phyloP scores from a whole-genome alignment of 2,888 invertebrate species.

The Mystacides longicornis region DNA sequence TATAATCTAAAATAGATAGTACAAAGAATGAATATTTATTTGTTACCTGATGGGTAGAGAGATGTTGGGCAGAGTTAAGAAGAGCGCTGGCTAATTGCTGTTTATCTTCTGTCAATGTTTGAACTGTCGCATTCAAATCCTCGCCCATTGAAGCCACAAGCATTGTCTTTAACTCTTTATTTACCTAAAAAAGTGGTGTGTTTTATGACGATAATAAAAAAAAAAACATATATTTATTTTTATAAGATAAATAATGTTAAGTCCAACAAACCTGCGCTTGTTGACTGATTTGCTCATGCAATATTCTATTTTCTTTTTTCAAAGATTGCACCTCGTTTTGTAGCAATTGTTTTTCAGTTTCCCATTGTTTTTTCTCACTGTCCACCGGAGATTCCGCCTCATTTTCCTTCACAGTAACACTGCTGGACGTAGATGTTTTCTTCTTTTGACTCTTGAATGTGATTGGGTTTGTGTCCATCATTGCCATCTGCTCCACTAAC shows the following conservation, averaged over 20 bases:
- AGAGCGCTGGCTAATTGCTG: conserved; percentile 79
- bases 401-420: conserved; percentile 34
- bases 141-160: conserved; percentile 93
- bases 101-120: conserved; percentile 87
- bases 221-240: background rate
- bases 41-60: conserved; percentile 69
- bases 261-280: conserved; percentile 63
- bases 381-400: conserved; percentile 11
- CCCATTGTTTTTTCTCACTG: conserved; percentile 27
- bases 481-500: conserved; percentile 63
- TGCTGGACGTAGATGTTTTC: conserved; percentile 33
- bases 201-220: background rate
- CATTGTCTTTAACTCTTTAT: conserved; percentile 85
- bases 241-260: conserved; percentile 7
- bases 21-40: too few relatives aligned
- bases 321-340: conserved; percentile 36
- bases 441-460: conserved; percentile 50
- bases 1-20: too few relatives aligned
- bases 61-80: conserved; percentile 75
- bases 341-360: conserved; percentile 43
- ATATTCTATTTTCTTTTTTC: conserved; percentile 53
- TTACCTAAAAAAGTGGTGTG: conserved; percentile 48
- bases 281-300: conserved; percentile 77
- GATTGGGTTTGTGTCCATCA: conserved; percentile 56
- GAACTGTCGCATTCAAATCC: conserved; percentile 83